Evolutionary conservation across 2,113 vertebrate species (phyloP), one percentile per base, ranked within the genome.

Genomic region (Rhizomys pruinosus): DNA sequence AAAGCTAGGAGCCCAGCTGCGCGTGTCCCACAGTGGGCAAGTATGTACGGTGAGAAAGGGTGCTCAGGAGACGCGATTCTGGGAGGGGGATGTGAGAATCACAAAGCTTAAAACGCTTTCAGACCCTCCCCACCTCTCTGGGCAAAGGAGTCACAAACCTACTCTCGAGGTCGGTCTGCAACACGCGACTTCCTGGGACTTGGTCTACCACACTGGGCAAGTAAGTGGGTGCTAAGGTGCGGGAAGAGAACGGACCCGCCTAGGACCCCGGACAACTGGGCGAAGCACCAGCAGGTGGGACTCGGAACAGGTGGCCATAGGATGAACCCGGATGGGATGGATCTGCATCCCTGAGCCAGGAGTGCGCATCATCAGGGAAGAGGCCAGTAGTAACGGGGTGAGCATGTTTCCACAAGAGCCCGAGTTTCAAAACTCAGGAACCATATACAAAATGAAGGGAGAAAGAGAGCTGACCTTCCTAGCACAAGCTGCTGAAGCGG

Each of bases 281-380:
- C 32, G 32, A 73, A 0, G 55, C 84, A 25, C 74, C 29, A 39
- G 11, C 23, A 11, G 86, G 59, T 12, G 25, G 23, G 71, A 52
- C 37, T 80, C 80, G 12, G 92, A 93, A 80, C 92, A 97, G 94
- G 96, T 97, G 92, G 71, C 76, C 68, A 1, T 3, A 10, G 73
- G 92, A n/a, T n/a, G n/a, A n/a, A n/a, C n/a, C 32, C 9, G 47
- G 23, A 74, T 34, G 68, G 87, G 79, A n/a, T 37, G n/a, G 66
- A 81, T 29, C 25, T 1, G 55, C 84, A 78, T 79, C 76, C 55
- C 0, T 7, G 66, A 89, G 61, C 37, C 5, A 47, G 66, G 39
- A 44, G 22, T 84, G 66, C 47, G 29, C 72, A 12, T 17, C 32
- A 6, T 11, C 66, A 27, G 39, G 61, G 42, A 73, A 89, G 64